Percentiles rank a stretch among this genome's conserved stretches.
Evolutionary conservation across 2,888 invertebrate species (phyloP).

Genomic region (Ochlodes sylvanus): DNA sequence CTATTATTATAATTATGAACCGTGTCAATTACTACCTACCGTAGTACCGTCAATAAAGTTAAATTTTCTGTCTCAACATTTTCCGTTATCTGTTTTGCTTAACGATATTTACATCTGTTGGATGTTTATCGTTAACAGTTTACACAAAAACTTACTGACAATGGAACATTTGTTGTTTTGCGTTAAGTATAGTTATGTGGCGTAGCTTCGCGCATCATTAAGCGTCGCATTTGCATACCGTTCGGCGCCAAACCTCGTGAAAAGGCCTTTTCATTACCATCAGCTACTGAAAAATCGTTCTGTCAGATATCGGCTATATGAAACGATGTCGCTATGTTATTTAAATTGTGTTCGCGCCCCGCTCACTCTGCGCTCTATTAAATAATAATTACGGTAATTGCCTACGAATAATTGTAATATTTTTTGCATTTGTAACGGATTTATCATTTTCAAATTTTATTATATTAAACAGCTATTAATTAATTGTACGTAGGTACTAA

Average conservation of each 20-base stretch:
- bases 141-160: constrained; percentile 32
- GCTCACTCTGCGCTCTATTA: constrained; percentile 16
- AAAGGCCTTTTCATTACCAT: constrained; percentile 83
- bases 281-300: constrained; percentile 79
- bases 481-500: not conserved
- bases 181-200: constrained; percentile 58
- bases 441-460: constrained; percentile 8
- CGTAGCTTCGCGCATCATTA: constrained; percentile 78
- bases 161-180: constrained; percentile 36
- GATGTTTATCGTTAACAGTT: constrained; percentile 28
- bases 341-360: constrained; percentile 37
- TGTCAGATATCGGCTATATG: constrained; percentile 59
- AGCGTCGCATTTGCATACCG: constrained; percentile 75
- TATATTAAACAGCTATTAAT: not conserved
- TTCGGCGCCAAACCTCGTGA: constrained; percentile 82
- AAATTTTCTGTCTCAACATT: no score
- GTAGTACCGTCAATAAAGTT: no score
- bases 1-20: no score
- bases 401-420: constrained; percentile 10
- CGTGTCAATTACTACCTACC: no score
- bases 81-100: constrained; percentile 27
- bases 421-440: constrained; percentile 5
- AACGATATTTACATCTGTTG: constrained; percentile 37
- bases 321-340: constrained; percentile 45
- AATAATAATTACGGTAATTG: constrained; percentile 26